Evolutionary conservation across 2,888 invertebrate genomes (phyloP).

Genomic region (Sarcophaga rosellei): DNA sequence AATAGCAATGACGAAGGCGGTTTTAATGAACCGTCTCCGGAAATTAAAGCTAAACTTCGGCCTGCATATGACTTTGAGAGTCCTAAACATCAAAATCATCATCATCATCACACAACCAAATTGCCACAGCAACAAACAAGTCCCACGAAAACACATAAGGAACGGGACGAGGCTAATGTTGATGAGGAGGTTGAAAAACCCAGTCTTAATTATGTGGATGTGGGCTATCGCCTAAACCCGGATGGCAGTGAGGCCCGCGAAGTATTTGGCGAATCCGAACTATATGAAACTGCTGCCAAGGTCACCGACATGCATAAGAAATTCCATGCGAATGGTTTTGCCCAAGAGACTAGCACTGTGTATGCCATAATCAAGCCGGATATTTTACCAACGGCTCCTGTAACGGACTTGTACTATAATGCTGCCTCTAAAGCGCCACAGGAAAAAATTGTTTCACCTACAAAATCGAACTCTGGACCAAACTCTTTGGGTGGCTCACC

Average conservation of each 20-base stretch:
- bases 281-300: constrained; percentile 79
- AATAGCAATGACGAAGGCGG: constrained; percentile 86
- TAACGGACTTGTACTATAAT: constrained; percentile 72
- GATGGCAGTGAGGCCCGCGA: constrained; percentile 81
- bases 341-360: constrained; percentile 79
- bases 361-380: constrained; percentile 81
- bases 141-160: constrained; percentile 53
- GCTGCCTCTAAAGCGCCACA: constrained; percentile 58
- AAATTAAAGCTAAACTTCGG: constrained; percentile 85
- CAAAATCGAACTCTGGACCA: constrained; percentile 54
- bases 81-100: constrained; percentile 51
- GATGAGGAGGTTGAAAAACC: constrained; percentile 72
- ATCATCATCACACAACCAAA: constrained; percentile 41
- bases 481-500: constrained; percentile 68
- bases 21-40: constrained; percentile 87
- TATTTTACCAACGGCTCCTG: constrained; percentile 71
- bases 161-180: constrained; percentile 53
- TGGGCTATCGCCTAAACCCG: constrained; percentile 81
- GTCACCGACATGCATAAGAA: constrained; percentile 78
- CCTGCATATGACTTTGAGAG: constrained; percentile 75
- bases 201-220: constrained; percentile 80
- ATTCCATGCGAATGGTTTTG: constrained; percentile 79
- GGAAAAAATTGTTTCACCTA: constrained; percentile 65
- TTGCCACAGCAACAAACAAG: constrained; percentile 45
- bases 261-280: constrained; percentile 80